Evolutionary conservation across 2,797 vertebrate genomes (phyloP), one percentile per base, ranked within the genome.

Genomic region (Pelodytes ibericus): DNA sequence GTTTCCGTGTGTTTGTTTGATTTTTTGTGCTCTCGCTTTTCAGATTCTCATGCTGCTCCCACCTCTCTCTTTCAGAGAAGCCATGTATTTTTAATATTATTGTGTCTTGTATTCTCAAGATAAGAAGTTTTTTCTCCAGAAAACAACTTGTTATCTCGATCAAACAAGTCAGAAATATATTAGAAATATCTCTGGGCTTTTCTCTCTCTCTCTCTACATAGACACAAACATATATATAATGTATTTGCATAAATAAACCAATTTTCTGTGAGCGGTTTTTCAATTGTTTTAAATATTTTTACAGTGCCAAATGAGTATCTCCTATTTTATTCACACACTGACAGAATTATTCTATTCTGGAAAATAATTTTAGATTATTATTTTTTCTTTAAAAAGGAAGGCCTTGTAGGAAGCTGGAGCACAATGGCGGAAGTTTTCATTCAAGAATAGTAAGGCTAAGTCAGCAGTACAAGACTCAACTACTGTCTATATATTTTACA

Each of bases 371-470:
- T 60, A 31, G 39, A 61, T 72, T 59, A 49, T 71, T n/a, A n/a
- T n/a, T n/a, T n/a, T n/a, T n/a, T n/a, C n/a, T n/a, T 60, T 66
- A 60, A 66, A 31, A 82, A 78, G 73, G 81, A 83, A 86, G 81
- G 31, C 31, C 72, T 75, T 85, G 84, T 88, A 86, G 83, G 83
- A 81, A 70, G 79, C 77, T 83, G 71, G 72, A 64, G 59, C 84
- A 80, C 57, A 74, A 87, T 84, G 82, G 87, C 86, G 85, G 86
- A 87, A 82, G 82, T 81, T 84, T 87, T 86, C 82, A 85, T 86
- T 84, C 83, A 85, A 80, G 82, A 51, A 83, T 73, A 85, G 77
- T 82, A 84, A 81, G 79, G 85, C 85, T 87, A 85, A 88, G 83
- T 88, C 86, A 89, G 86, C 77, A 80, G 53, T 81, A 78, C 77